Evolutionary conservation across 1,140 invertebrate species (phyloP), one percentile per base, ranked within the genome.

Genomic region (Adelges cooleyi): DNA sequence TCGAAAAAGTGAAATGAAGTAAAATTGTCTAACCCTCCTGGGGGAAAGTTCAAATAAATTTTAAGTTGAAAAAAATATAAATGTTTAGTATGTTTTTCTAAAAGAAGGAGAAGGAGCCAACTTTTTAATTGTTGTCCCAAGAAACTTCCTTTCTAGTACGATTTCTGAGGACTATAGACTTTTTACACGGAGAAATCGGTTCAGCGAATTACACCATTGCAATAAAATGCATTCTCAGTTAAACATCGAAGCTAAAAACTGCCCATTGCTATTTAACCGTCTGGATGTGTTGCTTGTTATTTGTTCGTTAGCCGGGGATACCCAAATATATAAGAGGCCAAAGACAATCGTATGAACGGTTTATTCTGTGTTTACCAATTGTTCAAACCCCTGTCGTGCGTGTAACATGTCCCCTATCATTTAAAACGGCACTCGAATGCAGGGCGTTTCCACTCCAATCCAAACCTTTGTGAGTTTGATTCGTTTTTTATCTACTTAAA

Each of bases 361-460:
- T 56, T 56, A 42, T 38, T 56, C 17, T 56, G 25, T 56, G 53
- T 56, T 56, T 56, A 56, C n/a, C 36, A 38, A 56, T 56, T 56
- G 38, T 56, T 27, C 53, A 22, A 13, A 27, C 53, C 38, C 53
- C 53, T 10, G 53, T 27, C 36, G 36, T 23, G 53, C 17, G 38
- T 56, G 36, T 56, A 56, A 56, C 53, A 56, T 56, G 53, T 56
- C 53, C 53, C 53, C 53, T 56, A 56, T 56, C 53, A 56, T 56
- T 42, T 56, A 44, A 44, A 56, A 56, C 15, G 36, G 13, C 23
- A 42, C 13, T 15, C 36, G 23, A 56, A 56, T 23, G 22, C 15
- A 40, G 33, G 15, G 53, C 53, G 36, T 56, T 44, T 25, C 22
- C 53, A 36, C 40, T 38, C 53, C 40, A 33, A 33, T 20, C 9